phyloP scores from a whole-genome alignment of 2,888 invertebrate species.

The Biston betularia region DNA sequence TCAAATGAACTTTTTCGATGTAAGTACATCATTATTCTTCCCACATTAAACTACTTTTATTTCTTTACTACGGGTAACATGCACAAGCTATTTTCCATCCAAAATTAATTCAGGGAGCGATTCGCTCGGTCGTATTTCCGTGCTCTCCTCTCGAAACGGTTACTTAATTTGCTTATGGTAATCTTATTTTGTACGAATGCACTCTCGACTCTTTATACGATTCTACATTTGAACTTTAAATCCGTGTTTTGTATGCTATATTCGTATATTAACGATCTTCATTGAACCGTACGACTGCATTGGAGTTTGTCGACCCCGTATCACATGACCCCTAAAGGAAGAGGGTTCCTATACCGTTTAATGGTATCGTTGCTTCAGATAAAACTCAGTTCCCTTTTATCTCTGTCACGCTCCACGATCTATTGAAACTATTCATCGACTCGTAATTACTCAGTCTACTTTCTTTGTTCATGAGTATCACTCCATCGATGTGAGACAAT shows the following conservation, averaged over 20 bases:
- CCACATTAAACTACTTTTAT: conserved; percentile 43
- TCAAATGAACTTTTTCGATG: conserved; percentile 70
- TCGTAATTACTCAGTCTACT: conserved; percentile 42
- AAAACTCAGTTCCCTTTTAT: conserved; percentile 67
- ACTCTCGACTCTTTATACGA: conserved; percentile 35
- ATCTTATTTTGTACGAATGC: conserved; percentile 39
- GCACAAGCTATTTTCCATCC: conserved; percentile 38
- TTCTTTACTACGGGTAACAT: conserved; percentile 26
- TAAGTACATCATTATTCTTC: conserved; percentile 55
- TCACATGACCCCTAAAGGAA: conserved; percentile 74
- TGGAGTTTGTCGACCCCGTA: conserved; percentile 74
- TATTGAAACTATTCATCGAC: conserved; percentile 58
- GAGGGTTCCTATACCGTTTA: conserved; percentile 75
- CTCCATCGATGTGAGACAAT: conserved; percentile 56
- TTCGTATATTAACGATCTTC: conserved; percentile 53
- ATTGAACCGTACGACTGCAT: conserved; percentile 65
- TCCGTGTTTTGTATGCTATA: conserved; percentile 55
- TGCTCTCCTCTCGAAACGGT: conserved; percentile 42
- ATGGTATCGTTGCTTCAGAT: conserved; percentile 66
- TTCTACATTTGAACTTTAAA: conserved; percentile 50
- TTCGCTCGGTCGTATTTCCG: conserved; percentile 39
- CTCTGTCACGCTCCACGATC: conserved; percentile 71
- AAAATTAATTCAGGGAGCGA: conserved; percentile 46
- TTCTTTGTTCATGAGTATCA: conserved; percentile 49
- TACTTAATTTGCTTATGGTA: conserved; percentile 50